Evolutionary conservation across 53 echinoderm and acorn worm genomes (phyloP).

Genomic region (Apostichopus leukothele): DNA sequence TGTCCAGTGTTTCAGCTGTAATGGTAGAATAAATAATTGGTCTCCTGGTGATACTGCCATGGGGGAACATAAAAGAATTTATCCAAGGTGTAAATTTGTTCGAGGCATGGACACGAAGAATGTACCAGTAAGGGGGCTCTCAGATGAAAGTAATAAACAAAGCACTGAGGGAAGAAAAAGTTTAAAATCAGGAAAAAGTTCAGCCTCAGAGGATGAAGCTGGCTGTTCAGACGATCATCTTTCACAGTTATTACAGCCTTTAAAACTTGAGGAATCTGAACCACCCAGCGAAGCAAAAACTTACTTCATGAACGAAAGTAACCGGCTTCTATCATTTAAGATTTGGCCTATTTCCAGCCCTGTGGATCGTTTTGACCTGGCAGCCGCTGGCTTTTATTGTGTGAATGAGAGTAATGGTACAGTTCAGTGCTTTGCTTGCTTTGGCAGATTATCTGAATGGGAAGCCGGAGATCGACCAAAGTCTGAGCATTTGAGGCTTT

Average conservation of each 20-base stretch:
- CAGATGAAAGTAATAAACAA: constrained; percentile 1
- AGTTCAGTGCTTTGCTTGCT: constrained; percentile 96
- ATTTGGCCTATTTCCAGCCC: constrained; percentile 75
- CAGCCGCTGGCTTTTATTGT: constrained; percentile 85
- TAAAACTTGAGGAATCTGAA: neutral
- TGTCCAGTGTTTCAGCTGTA: constrained; percentile 41
- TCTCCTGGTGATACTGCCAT: constrained; percentile 22
- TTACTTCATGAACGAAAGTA: constrained; percentile 73
- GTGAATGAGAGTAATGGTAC: constrained; percentile 23
- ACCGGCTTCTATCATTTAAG: constrained; percentile 77
- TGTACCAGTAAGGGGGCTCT: neutral
- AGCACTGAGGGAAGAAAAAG: neutral
- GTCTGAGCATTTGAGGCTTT: constrained; percentile 70
- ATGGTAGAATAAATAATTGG: constrained; percentile 12
- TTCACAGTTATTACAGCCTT: neutral
- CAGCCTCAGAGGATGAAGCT: neutral
- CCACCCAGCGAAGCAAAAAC: neutral
- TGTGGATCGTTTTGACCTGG: constrained; percentile 69
- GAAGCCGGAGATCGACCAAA: constrained; percentile 64
- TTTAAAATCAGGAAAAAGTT: neutral
- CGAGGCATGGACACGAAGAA: constrained; percentile 8
- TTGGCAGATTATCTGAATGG: constrained; percentile 77
- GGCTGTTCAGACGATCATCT: constrained; percentile 7
- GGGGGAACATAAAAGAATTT: constrained; percentile 40
- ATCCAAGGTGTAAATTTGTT: constrained; percentile 46